Conservation (phyloP, 2,888 invertebrate species). For the Allygus modestus region DNA sequence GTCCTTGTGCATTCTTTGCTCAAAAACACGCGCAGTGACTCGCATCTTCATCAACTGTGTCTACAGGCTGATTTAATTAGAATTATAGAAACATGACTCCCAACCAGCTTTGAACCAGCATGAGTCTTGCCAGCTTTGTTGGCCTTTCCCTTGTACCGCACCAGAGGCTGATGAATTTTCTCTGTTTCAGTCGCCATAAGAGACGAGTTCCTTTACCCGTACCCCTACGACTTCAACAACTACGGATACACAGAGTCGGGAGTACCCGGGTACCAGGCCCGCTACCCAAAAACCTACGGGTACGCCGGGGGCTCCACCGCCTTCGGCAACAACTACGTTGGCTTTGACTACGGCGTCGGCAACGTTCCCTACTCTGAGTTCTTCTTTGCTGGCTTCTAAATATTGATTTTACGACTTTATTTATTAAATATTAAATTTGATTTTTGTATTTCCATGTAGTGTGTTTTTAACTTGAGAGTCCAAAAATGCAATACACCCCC, state of each 20-base stretch:
- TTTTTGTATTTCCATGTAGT: constrained; percentile 3
- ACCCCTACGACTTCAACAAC: constrained; percentile 37
- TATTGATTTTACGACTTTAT: not conserved
- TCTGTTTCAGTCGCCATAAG: constrained; percentile 1
- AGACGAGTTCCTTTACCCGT: constrained; percentile 37
- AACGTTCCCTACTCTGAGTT: constrained; percentile 1
- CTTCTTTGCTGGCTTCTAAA: constrained; percentile 7
- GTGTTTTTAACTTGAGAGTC: not conserved
- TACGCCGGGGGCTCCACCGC: not conserved
- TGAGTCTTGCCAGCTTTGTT: too few relatives aligned
- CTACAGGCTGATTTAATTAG: too few relatives aligned
- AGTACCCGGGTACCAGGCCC: constrained; percentile 11
- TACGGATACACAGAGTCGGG: constrained; percentile 45
- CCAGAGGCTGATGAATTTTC: too few relatives aligned
- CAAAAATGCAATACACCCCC: not conserved
- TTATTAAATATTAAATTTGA: not conserved
- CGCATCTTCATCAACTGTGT: too few relatives aligned
- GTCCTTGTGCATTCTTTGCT: too few relatives aligned
- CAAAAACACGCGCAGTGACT: too few relatives aligned
- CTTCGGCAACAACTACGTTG: not conserved
- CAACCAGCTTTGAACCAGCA: too few relatives aligned
- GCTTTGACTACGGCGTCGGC: constrained; percentile 12
- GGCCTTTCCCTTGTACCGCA: too few relatives aligned
- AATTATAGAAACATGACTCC: too few relatives aligned
- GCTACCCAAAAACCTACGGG: not conserved